Evolutionary conservation across 2,113 vertebrate species (phyloP).

Genomic region (Oophaga pumilio): DNA sequence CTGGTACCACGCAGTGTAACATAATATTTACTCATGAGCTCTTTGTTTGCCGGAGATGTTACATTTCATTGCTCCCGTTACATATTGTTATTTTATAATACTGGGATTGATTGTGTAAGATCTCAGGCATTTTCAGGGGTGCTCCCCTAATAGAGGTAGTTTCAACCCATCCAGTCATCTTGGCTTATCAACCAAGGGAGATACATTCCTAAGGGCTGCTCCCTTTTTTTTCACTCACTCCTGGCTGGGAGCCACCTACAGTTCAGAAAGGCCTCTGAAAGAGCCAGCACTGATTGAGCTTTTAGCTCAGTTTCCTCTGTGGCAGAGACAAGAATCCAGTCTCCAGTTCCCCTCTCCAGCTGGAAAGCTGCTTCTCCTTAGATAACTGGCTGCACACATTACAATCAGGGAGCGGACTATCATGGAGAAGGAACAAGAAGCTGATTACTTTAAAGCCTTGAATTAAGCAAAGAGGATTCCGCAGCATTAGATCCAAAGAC

Average conservation of each 20-base stretch:
- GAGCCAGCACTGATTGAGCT: constrained; percentile 44
- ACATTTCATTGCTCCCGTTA: not conserved
- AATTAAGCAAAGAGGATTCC: constrained; percentile 30
- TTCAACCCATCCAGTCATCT: constrained; percentile 64
- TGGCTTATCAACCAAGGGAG: constrained; percentile 68
- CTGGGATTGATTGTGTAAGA: constrained; percentile 62
- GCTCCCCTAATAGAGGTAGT: constrained; percentile 60
- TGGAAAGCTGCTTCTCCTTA: constrained; percentile 27
- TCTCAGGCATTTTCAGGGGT: constrained; percentile 59
- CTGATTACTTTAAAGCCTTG: not conserved
- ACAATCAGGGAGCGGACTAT: constrained; percentile 14
- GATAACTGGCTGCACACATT: constrained; percentile 30
- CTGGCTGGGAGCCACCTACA: constrained; percentile 63
- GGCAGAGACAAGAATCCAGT: constrained; percentile 24
- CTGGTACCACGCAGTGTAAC: not conserved
- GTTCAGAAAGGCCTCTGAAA: constrained; percentile 53
- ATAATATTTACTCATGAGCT: constrained; percentile 5
- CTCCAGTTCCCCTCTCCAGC: constrained; percentile 40
- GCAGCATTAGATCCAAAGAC: not conserved
- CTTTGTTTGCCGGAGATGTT: constrained; percentile 6
- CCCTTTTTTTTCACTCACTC: constrained; percentile 66
- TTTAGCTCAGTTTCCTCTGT: constrained; percentile 55
- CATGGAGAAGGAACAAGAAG: constrained; percentile 41
- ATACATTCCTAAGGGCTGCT: constrained; percentile 73
- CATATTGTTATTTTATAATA: not conserved